phyloP scores from a whole-genome alignment of 2,113 vertebrate species.

The Heteronetta atricapilla region DNA sequence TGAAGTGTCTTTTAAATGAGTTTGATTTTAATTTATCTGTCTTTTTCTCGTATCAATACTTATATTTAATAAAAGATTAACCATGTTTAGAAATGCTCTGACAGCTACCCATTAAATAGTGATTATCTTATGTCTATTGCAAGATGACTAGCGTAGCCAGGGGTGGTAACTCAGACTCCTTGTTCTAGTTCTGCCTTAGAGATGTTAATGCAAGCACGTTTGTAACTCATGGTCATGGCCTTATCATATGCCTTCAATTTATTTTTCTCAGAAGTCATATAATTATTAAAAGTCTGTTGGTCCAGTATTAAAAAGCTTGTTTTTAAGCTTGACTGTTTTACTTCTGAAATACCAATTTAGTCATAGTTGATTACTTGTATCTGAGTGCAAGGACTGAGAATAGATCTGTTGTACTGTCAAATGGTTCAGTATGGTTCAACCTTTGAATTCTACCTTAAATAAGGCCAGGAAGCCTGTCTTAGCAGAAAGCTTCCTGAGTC shows the following conservation, averaged over 20 bases:
- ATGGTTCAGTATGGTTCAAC: not conserved
- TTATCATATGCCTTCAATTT: not conserved
- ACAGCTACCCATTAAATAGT: slow-evolving; percentile 12
- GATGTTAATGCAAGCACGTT: not conserved
- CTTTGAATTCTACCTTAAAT: not conserved
- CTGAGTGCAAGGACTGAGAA: not conserved
- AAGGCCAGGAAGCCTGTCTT: not conserved
- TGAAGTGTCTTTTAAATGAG: not conserved
- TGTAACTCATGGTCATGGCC: not conserved
- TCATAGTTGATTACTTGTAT: not conserved
- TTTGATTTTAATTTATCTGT: not conserved
- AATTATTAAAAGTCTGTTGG: not conserved
- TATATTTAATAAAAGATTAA: slow-evolving; percentile 15
- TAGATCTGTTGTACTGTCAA: not conserved
- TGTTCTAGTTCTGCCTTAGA: not conserved
- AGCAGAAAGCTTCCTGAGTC: not conserved
- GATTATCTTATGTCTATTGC: not conserved
- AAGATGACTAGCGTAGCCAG: not conserved
- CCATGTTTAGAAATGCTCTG: slow-evolving; percentile 35
- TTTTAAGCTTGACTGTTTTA: not conserved
- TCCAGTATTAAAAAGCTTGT: not conserved
- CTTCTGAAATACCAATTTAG: not conserved
- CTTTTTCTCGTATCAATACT: not conserved
- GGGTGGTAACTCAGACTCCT: not conserved
- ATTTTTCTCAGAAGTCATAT: not conserved